Evolutionary conservation across 2,888 invertebrate genomes (phyloP).

Genomic region (Troides oblongomaculatus): DNA sequence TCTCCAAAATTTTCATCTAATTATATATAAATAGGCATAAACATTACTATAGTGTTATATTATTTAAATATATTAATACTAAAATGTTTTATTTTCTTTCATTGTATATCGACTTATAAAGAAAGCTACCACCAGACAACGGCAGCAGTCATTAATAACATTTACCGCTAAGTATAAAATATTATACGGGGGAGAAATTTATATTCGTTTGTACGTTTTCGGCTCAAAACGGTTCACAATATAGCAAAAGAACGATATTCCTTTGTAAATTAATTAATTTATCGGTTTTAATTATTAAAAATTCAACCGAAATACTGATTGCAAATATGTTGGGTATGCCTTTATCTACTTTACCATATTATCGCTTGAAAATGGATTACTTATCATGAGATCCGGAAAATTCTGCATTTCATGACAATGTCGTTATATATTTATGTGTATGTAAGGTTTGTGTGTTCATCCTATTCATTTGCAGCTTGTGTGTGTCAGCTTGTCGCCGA

Average conservation of each 20-base stretch:
- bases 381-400: neutral
- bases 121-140: neutral
- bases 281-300: too few species aligned
- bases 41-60: too few species aligned
- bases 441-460: too few species aligned
- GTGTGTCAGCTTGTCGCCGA: too few species aligned
- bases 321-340: too few species aligned
- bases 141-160: neutral
- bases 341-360: neutral
- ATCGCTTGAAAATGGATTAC: neutral
- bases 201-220: neutral
- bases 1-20: too few species aligned
- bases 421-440: neutral
- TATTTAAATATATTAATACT: too few species aligned
- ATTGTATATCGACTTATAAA: neutral
- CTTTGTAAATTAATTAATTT: too few species aligned
- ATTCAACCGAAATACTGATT: too few species aligned
- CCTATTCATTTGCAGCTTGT: too few species aligned
- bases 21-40: too few species aligned
- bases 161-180: slow-evolving; percentile 1
- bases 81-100: too few species aligned
- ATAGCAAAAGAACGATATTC: neutral
- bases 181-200: neutral
- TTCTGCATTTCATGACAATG: neutral
- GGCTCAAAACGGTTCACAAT: neutral